phyloP scores from a whole-genome alignment of 2,888 invertebrate species.

The Pristionchus japonicus region DNA sequence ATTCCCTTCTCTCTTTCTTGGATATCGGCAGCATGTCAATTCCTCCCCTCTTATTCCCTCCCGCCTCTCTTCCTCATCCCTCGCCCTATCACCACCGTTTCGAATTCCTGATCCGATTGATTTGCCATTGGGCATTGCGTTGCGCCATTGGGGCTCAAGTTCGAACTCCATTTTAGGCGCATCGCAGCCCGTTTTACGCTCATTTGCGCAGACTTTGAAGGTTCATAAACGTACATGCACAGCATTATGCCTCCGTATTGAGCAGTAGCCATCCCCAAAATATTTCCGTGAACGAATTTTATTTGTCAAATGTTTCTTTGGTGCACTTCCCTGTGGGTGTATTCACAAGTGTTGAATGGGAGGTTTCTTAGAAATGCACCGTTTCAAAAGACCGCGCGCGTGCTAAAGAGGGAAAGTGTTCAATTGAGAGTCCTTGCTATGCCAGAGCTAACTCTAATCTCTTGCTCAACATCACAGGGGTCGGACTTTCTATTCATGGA shows the following conservation, averaged over 20 bases:
- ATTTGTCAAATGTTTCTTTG: too few relatives aligned
- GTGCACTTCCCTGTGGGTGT: not conserved
- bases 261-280: too few relatives aligned
- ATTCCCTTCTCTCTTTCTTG: not conserved
- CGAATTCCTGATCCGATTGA: not conserved
- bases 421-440: not conserved
- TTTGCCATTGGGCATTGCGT: not conserved
- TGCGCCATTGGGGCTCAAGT: not conserved
- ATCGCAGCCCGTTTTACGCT: not conserved
- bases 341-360: not conserved
- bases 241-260: too few relatives aligned
- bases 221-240: not conserved
- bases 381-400: not conserved
- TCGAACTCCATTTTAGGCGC: not conserved
- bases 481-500: not conserved
- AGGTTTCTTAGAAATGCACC: not conserved
- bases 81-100: not conserved
- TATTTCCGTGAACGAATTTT: too few relatives aligned
- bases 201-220: not conserved
- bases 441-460: not conserved
- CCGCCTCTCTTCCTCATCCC: not conserved
- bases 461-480: too few relatives aligned
- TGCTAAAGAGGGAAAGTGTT: not conserved
- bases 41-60: not conserved
- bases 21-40: conserved; percentile 10